Conservation (phyloP, 2,888 invertebrate genomes). For the Camptogramma bilineatum region DNA sequence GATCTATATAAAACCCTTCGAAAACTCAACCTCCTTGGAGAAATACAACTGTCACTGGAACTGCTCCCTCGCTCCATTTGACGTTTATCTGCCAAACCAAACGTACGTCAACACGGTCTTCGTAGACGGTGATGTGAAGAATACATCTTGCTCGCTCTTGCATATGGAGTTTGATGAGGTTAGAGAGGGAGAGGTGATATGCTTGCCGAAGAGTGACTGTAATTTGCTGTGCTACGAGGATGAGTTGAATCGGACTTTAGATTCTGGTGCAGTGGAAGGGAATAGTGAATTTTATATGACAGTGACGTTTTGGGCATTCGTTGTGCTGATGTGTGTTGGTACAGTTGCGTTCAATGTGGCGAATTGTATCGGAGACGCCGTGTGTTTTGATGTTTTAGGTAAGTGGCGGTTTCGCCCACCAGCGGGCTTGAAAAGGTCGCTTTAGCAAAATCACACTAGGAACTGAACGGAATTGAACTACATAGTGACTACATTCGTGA, state of each 20-base stretch:
- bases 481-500: no score
- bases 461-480: no score
- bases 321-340: conserved; percentile 89
- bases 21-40: conserved; percentile 54
- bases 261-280: conserved; percentile 29
- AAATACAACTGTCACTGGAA: conserved; percentile 75
- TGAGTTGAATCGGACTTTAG: conserved; percentile 37
- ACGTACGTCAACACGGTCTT: conserved; percentile 67
- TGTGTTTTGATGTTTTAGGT: conserved; percentile 95
- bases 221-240: conserved; percentile 71
- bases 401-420: no score
- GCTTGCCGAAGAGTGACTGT: conserved; percentile 63
- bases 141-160: conserved; percentile 65
- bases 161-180: conserved; percentile 64
- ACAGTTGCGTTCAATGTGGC: conserved; percentile 93
- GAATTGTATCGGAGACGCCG: conserved; percentile 95
- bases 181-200: conserved; percentile 59
- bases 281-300: conserved; percentile 82
- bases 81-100: conserved; percentile 66
- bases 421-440: no score
- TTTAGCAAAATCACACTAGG: no score
- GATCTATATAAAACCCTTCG: conserved; percentile 57
- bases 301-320: conserved; percentile 90
- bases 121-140: conserved; percentile 57
- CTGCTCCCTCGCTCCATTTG: conserved; percentile 60